These are phyloP conservation scores for Gymnobelideus leadbeateri DNA, from an alignment of 2,113 vertebrate genomes.

Conservation along the genomic window DNA sequence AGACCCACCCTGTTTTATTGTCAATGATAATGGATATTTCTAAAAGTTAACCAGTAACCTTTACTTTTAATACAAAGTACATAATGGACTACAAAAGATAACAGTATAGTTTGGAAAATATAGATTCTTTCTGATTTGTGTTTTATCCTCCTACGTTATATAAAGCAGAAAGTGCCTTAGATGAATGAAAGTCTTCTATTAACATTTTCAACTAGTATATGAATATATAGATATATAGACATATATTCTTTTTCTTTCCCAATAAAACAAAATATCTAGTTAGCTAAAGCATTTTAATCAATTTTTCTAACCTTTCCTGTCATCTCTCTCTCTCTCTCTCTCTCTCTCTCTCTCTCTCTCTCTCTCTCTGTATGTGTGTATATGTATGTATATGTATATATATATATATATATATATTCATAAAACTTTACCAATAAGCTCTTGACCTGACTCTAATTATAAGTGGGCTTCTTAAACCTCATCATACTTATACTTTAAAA, in stretches of 20 bases:
- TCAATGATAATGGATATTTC: conserved; percentile 14
- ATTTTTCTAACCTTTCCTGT: neutral
- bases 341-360: too few relatives aligned
- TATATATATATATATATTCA: neutral
- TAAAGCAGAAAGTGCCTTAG: neutral
- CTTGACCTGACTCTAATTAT: neutral
- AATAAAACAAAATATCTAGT: neutral
- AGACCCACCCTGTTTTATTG: neutral
- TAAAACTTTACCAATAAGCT: conserved; percentile 17
- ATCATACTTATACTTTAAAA: neutral
- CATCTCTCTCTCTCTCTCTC: neutral
- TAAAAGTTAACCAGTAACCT: conserved; percentile 23
- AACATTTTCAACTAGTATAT: neutral
- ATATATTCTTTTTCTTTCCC: conserved; percentile 3
- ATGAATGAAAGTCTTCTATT: neutral
- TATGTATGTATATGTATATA: too few relatives aligned
- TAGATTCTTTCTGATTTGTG: fast-evolving
- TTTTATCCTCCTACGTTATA: conserved; percentile 39
- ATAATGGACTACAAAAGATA: neutral
- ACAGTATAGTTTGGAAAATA: neutral
- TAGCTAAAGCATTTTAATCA: neutral
- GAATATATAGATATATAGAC: neutral
- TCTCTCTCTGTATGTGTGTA: neutral
- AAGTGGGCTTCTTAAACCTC: neutral
- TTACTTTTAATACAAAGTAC: neutral